These are phyloP conservation scores for Heptranchias perlo DNA, from an alignment of 2,113 vertebrate species.

Conservation along the genomic window DNA sequence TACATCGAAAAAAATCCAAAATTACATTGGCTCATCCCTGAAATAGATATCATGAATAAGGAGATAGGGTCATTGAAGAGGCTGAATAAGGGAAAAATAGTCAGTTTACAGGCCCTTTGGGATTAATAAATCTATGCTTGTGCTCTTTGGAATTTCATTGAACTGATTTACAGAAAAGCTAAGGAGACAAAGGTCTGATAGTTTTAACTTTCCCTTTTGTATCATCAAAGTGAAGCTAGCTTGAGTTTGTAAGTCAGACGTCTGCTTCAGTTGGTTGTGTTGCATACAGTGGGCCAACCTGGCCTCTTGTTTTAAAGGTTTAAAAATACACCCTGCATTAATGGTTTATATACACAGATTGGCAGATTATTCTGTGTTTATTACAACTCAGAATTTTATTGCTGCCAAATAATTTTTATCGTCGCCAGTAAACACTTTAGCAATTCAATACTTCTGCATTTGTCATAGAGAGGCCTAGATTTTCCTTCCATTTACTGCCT, in stretches of 20 bases:
- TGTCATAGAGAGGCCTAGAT: neutral
- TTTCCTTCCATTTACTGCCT: neutral
- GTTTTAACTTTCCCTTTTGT: slow-evolving; percentile 49
- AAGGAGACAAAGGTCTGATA: slow-evolving; percentile 50
- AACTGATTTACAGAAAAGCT: slow-evolving; percentile 57
- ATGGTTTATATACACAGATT: neutral
- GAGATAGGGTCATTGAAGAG: slow-evolving; percentile 44
- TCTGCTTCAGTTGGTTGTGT: neutral
- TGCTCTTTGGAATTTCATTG: slow-evolving; percentile 62
- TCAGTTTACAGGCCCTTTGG: slow-evolving; percentile 49
- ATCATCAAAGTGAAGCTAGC: slow-evolving; percentile 50
- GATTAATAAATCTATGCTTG: slow-evolving; percentile 59
- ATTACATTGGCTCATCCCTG: slow-evolving; percentile 52
- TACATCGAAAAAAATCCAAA: slow-evolving; percentile 41
- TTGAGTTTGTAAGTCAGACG: neutral
- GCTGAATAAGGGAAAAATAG: slow-evolving; percentile 51
- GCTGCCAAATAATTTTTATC: neutral
- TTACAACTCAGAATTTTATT: slow-evolving; percentile 2
- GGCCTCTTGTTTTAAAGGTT: neutral
- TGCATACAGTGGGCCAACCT: neutral
- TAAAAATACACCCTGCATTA: neutral
- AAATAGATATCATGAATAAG: slow-evolving; percentile 50
- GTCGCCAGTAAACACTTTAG: neutral
- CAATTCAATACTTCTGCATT: neutral
- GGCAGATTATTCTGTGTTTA: slow-evolving; percentile 5